Evolutionary conservation across 2,113 vertebrate species (phyloP), one percentile per base, ranked within the genome.

Genomic region (Ascaphus truei): DNA sequence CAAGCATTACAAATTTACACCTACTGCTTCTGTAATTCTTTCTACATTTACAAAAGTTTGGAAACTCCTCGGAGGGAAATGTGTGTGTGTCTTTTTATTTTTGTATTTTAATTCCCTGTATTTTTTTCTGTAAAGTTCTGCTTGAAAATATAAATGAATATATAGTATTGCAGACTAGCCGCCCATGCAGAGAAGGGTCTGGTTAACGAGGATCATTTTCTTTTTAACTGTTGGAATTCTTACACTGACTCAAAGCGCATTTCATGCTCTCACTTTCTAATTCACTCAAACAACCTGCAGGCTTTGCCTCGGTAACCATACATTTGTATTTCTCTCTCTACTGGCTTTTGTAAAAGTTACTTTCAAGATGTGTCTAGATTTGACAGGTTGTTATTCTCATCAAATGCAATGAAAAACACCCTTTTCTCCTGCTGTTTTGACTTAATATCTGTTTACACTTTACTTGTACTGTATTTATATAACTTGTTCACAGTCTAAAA

Each of bases 341-440:
- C 30, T 65, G 62, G 62, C 39, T 65, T 53, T 48, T 33, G 31
- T 39, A 25, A 31, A 30, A 52, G 62, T 65, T 52, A 53, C 62
- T 51, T 64, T 52, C 33, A 65, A 22, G 62, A 65, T 65, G 48
- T 53, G 62, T 65, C 62, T 53, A n/a, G 15, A 8, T 65, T 51
- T 65, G 62, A 65, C 62, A 65, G 62, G 62, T 65, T 52, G 62
- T 65, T 65, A 65, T 65, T 65, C 53, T 65, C 53, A 39, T 48
- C 62, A 65, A 65, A 65, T 65, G 62, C 62, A 52, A 65, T 65
- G 52, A 65, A 65, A 63, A 53, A 65, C 62, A 27, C n/a, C n/a
- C 22, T 65, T 52, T 65, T 39, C 48, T 29, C 62, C 6, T 33
- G 47, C 48, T 65, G 62, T 52, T 65, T 63, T 52, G 26, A 20